Evolutionary conservation across 2,113 vertebrate species (phyloP).

Genomic region (Calyptomena viridis): DNA sequence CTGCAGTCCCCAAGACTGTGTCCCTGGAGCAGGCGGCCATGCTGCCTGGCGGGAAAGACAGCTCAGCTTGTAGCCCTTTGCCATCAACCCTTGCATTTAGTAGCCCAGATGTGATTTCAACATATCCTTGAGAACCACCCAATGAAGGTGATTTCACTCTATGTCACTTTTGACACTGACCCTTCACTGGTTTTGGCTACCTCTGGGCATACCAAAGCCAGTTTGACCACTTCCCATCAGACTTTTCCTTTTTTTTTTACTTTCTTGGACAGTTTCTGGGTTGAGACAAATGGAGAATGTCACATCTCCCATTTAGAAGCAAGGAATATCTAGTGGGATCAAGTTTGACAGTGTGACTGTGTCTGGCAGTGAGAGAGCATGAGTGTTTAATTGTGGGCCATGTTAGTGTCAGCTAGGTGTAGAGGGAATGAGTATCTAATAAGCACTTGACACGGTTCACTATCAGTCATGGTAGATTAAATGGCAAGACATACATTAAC

Average conservation of each 20-base stretch:
- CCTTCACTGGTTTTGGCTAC: not conserved
- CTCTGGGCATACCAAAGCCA: not conserved
- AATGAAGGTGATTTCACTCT: not conserved
- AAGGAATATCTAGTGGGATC: not conserved
- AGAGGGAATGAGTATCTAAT: constrained; percentile 9
- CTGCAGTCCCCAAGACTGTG: fast-evolving
- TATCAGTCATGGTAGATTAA: constrained; percentile 57
- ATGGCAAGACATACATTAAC: constrained; percentile 45
- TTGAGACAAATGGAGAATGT: not conserved
- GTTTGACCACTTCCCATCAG: not conserved
- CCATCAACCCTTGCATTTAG: not conserved
- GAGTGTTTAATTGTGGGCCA: not conserved
- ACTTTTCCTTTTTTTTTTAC: not conserved
- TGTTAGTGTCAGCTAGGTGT: constrained; percentile 38
- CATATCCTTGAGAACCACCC: not conserved
- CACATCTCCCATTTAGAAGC: not conserved
- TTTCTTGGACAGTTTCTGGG: not conserved
- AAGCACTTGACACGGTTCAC: constrained; percentile 37
- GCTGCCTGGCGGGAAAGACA: not conserved
- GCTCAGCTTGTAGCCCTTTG: fast-evolving
- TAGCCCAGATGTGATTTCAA: fast-evolving
- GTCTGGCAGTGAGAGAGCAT: not conserved
- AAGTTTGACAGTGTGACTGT: not conserved
- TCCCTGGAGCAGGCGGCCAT: fast-evolving
- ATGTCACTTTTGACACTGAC: not conserved